Percentiles rank a stretch among this genome's conserved stretches.
These are phyloP conservation scores for Caenorhabditis wallacei DNA, from an alignment of 2,888 invertebrate species.

Conservation along the genomic window DNA sequence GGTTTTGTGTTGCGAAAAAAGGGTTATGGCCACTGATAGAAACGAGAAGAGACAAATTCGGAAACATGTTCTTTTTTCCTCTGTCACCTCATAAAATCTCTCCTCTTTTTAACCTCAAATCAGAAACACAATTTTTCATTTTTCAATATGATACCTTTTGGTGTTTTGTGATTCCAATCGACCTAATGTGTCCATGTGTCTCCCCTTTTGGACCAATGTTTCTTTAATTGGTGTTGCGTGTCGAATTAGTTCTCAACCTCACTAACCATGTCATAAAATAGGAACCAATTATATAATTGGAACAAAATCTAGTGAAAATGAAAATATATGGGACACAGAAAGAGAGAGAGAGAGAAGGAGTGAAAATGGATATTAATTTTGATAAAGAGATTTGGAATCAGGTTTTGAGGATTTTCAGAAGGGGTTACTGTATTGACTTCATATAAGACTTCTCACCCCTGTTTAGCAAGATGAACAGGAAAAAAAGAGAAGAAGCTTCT, in stretches of 20 bases:
- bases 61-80: conserved; percentile 25
- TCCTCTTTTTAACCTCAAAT: not conserved
- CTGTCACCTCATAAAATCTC: conserved; percentile 30
- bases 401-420: no score
- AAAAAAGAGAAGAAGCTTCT: not conserved
- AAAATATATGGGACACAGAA: no score
- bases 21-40: conserved; percentile 29
- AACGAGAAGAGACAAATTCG: not conserved
- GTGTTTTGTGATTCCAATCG: conserved; percentile 20
- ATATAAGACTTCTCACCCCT: no score
- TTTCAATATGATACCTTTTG: conserved; percentile 8
- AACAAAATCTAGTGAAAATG: conserved; percentile 14
- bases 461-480: not conserved
- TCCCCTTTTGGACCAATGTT: not conserved
- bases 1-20: conserved; percentile 24
- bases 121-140: conserved; percentile 23
- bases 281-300: conserved; percentile 40
- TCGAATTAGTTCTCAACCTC: conserved; percentile 25
- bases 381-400: not conserved
- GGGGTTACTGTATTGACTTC: no score
- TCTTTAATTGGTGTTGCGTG: conserved; percentile 46
- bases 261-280: conserved; percentile 35
- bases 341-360: not conserved
- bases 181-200: conserved; percentile 38
- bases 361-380: not conserved